Percentiles rank a stretch among this genome's conserved stretches.
Evolutionary conservation across 2,888 invertebrate species (phyloP).

Genomic region (Cheilosia grossa): DNA sequence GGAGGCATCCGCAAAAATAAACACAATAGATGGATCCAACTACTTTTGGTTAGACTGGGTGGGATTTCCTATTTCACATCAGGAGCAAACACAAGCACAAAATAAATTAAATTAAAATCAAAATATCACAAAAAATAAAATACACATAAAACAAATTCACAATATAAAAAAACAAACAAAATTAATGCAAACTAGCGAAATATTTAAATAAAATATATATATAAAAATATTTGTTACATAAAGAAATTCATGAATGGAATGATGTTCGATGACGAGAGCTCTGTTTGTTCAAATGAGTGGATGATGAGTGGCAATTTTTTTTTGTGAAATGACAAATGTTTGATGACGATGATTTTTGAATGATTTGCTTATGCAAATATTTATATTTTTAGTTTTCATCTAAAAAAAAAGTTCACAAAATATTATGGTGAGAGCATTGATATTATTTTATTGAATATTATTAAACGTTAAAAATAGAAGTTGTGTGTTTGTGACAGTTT

Average conservation of each 20-base stretch:
- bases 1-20: constrained; percentile 76
- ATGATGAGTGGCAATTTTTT: constrained; percentile 25
- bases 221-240: constrained; percentile 3
- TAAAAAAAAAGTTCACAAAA: constrained; percentile 80
- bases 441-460: constrained; percentile 30
- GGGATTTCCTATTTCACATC: constrained; percentile 81
- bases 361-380: constrained; percentile 76
- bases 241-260: constrained; percentile 34
- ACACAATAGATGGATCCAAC: constrained; percentile 77
- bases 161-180: constrained; percentile 28
- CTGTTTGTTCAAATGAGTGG: constrained; percentile 10
- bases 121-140: constrained; percentile 52
- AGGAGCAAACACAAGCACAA: constrained; percentile 77
- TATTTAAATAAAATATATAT: constrained; percentile 3
- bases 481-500: constrained; percentile 14
- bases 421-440: constrained; percentile 77
- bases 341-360: constrained; percentile 61
- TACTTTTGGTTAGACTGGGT: constrained; percentile 83
- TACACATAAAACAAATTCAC: constrained; percentile 29
- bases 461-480: constrained; percentile 24
- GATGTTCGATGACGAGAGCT: constrained; percentile 26
- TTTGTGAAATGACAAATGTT: constrained; percentile 43
- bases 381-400: constrained; percentile 81
- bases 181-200: constrained; percentile 33
- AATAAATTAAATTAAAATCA: constrained; percentile 75